phyloP scores from a whole-genome alignment of 2,888 invertebrate genomes.

The Temnothorax ravouxi region DNA sequence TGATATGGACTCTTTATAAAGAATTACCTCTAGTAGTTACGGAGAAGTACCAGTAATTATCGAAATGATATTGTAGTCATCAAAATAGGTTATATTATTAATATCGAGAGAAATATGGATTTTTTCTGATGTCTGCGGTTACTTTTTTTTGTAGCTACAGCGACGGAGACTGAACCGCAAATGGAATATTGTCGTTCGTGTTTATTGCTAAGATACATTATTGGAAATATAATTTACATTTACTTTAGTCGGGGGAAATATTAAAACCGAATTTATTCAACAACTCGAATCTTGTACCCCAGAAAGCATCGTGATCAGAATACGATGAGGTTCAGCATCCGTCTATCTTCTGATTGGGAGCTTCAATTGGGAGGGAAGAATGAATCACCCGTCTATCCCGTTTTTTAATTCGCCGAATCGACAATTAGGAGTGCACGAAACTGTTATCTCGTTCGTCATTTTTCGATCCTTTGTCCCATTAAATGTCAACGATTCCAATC shows the following conservation, averaged over 20 bases:
- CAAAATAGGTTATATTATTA: not conserved
- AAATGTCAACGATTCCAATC: slow-evolving; percentile 36
- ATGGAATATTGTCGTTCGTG: slow-evolving; percentile 36
- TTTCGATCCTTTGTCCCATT: slow-evolving; percentile 26
- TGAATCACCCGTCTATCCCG: slow-evolving; percentile 51
- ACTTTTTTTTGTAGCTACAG: slow-evolving; percentile 1
- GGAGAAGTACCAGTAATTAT: not conserved
- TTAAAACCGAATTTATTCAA: slow-evolving; percentile 13
- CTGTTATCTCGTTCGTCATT: slow-evolving; percentile 29
- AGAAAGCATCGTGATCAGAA: slow-evolving; percentile 21
- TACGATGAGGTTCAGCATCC: slow-evolving; percentile 8
- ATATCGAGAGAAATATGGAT: slow-evolving; percentile 9
- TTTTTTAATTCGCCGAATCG: slow-evolving; percentile 60
- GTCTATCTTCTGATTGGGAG: slow-evolving; percentile 44
- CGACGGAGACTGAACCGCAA: slow-evolving; percentile 36
- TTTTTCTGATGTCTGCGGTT: slow-evolving; percentile 41
- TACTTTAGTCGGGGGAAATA: slow-evolving; percentile 14
- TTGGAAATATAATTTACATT: slow-evolving; percentile 47
- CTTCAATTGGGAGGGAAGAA: slow-evolving; percentile 43
- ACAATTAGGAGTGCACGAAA: slow-evolving; percentile 29
- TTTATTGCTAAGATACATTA: slow-evolving; percentile 42
- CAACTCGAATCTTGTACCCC: not conserved
- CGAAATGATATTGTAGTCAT: not conserved
- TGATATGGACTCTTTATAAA: not conserved
- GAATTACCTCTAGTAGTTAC: not conserved